Evolutionary conservation across 2,113 vertebrate species (phyloP).

Genomic region (Maccullochella peelii): DNA sequence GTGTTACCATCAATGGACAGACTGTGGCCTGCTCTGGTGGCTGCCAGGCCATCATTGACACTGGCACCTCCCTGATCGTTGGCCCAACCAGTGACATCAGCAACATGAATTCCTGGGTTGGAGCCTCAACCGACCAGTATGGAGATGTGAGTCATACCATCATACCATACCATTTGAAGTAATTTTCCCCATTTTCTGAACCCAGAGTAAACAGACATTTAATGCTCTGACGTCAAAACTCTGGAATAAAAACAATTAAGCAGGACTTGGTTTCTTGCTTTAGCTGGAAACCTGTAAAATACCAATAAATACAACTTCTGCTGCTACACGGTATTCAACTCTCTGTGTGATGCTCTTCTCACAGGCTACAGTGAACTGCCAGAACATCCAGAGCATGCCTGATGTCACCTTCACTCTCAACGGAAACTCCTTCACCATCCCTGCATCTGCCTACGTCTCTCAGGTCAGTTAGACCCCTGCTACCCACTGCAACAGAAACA

Average conservation of each 20-base stretch:
- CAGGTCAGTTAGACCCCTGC: slow-evolving; percentile 54
- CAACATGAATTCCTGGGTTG: slow-evolving; percentile 75
- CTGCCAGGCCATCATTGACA: slow-evolving; percentile 81
- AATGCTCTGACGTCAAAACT: slow-evolving; percentile 62
- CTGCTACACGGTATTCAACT: slow-evolving; percentile 20
- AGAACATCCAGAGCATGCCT: slow-evolving; percentile 73
- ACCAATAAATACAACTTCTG: slow-evolving; percentile 58
- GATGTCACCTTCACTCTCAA: slow-evolving; percentile 77
- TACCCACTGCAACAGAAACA: background rate
- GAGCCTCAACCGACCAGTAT: slow-evolving; percentile 65
- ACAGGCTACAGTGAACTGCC: slow-evolving; percentile 74
- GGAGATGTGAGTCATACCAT: slow-evolving; percentile 74
- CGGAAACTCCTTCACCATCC: slow-evolving; percentile 64
- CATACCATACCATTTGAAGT: slow-evolving; percentile 18
- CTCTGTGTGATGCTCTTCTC: slow-evolving; percentile 21
- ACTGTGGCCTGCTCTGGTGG: slow-evolving; percentile 71
- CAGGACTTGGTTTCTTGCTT: slow-evolving; percentile 25
- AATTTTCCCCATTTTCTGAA: slow-evolving; percentile 52
- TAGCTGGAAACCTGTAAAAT: slow-evolving; percentile 56
- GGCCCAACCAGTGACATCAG: slow-evolving; percentile 75
- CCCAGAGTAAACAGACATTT: slow-evolving; percentile 58
- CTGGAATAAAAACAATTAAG: slow-evolving; percentile 63
- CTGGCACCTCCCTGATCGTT: slow-evolving; percentile 78
- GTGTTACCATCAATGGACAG: slow-evolving; percentile 77
- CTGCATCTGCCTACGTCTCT: slow-evolving; percentile 69